A percentile compares a stretch with the other conserved stretches of the same genome.
Evolutionary conservation across 1,140 invertebrate species (phyloP).

Genomic region (Eciton burchellii): DNA sequence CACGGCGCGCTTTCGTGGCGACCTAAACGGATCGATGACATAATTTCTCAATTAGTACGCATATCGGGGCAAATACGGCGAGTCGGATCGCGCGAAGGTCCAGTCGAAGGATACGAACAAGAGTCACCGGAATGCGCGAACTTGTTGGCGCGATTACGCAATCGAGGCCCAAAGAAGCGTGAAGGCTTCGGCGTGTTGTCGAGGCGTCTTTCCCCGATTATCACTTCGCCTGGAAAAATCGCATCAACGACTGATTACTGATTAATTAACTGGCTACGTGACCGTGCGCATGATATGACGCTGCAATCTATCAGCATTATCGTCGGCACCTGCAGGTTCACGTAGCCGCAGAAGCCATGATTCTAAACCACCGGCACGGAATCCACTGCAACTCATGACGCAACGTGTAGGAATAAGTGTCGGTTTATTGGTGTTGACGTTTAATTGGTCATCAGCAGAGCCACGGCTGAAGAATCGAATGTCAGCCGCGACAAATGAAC

Average conservation of each 20-base stretch:
- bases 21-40: background rate
- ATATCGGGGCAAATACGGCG: too few species aligned
- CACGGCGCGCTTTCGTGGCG: background rate
- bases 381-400: background rate
- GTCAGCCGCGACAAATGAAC: background rate
- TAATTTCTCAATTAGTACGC: too few species aligned
- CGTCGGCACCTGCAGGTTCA: too few species aligned
- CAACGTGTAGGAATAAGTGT: conserved; percentile 18
- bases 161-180: background rate
- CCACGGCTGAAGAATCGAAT: background rate
- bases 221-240: conserved; percentile 4
- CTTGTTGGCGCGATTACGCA: conserved; percentile 12
- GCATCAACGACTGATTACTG: background rate
- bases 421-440: background rate
- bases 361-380: conserved; percentile 12
- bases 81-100: too few species aligned
- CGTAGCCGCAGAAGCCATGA: background rate
- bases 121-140: too few species aligned
- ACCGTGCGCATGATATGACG: background rate
- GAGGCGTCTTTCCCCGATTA: background rate
- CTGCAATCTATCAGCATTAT: conserved; percentile 35
- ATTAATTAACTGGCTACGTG: background rate
- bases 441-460: conserved; percentile 2
- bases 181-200: background rate
- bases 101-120: too few species aligned